A percentile compares a stretch with the other conserved stretches of the same genome.
These are phyloP conservation scores for Thaumetopoea pityocampa DNA, from an alignment of 1,140 invertebrate species.

Conservation along the genomic window DNA sequence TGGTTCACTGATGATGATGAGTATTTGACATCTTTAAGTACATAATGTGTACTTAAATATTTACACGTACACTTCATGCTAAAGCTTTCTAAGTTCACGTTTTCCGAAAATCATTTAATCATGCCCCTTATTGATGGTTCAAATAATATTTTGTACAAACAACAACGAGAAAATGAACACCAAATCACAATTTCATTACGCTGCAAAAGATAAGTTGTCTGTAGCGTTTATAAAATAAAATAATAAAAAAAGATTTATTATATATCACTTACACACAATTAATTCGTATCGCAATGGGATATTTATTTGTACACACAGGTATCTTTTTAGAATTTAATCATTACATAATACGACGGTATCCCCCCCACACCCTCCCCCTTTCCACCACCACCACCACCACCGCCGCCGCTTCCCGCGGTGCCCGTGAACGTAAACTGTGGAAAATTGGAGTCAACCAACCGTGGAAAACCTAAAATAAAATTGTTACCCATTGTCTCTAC, in stretches of 20 bases:
- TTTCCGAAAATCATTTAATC: no score
- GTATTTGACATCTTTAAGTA: no score
- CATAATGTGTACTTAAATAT: no score
- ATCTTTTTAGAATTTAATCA: conserved; percentile 2
- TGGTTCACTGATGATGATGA: no score
- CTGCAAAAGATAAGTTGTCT: neutral
- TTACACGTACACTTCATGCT: no score
- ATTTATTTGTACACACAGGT: no score
- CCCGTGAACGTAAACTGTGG: conserved; percentile 9
- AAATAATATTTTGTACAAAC: no score
- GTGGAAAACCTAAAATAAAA: conserved; percentile 8
- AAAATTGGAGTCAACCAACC: conserved; percentile 8
- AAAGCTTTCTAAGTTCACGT: no score
- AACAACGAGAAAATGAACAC: no score
- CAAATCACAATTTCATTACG: no score
- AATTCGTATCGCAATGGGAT: no score
- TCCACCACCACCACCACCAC: neutral
- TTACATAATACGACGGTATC: neutral
- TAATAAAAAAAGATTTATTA: neutral
- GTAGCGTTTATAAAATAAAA: neutral
- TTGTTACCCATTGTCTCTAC: neutral
- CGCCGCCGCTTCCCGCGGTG: neutral
- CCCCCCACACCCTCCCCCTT: neutral
- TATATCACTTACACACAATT: neutral
- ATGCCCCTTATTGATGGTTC: no score